Evolutionary conservation across 2,797 vertebrate species (phyloP), one percentile per base, ranked within the genome.

Genomic region (Spinibarbus caldwelli): DNA sequence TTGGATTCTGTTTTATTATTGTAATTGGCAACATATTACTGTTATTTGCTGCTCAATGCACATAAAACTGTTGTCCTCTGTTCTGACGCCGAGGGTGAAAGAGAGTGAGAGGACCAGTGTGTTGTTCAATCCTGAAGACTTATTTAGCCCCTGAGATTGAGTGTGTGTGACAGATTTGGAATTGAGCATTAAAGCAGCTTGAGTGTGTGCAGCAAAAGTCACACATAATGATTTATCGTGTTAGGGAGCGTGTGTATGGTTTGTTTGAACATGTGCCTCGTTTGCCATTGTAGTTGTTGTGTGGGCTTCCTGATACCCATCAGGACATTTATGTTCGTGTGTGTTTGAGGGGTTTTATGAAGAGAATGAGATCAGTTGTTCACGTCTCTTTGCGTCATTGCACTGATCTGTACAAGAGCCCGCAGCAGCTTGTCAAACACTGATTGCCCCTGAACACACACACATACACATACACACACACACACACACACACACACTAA

Each of bases 361-460:
- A 68, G 77, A 81, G 87, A 81, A 84, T 21, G 71, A 88, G 88
- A 91, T 86, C 88, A 87, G 88, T 88, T 91, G 90, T 62, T 85
- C 67, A 43, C 68, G 19, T 89, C 90, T 89, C 59, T 88, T 83
- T 90, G 90, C 88, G 90, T 93, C 93, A 92, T 93, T 87, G 29
- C 72, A 75, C 87, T 85, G 91, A 93, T 87, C 81, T 84, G 85
- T 85, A 88, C 82, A 91, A 90, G 72, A 85, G 71, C 79, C 88
- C 29, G 77, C 77, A 88, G 90, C 86, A 88, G 88, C 90, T 91
- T 75, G 89, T 91, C 91, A 92, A 90, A 93, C 80, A 90, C 75
- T 67, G 86, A 87, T 87, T 87, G 43, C 79, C 57, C 73, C 75
- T 70, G 83, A 85, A 21, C 54, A 86, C 86, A 85, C 82, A n/a